Evolutionary conservation across 2,113 vertebrate species (phyloP), one percentile per base, ranked within the genome.

Genomic region (Cavia aperea): DNA sequence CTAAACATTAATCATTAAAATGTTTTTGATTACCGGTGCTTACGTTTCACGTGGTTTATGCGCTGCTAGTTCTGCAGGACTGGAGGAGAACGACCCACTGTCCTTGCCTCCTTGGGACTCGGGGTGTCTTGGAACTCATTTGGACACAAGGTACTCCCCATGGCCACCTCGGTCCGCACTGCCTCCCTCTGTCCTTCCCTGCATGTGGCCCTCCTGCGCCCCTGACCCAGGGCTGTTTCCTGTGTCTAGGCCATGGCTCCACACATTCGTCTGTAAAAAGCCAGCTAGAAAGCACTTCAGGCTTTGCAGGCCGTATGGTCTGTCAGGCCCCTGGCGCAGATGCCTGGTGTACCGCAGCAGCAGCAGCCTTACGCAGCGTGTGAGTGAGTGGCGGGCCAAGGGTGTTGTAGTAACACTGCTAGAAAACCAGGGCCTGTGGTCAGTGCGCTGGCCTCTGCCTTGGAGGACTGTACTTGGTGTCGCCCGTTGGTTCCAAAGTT

Each of bases 1-100:
- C 96, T 92, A 89, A 96, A 95, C 88, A 92, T 98, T 98, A 98
- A 97, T 98, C 98, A 98, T 98, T 98, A 98, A 98, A 98, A 97
- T 94, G 94, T 93, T 97, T 98, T 98, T 97, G 97, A 98, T 98
- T 97, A 98, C 95, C 93, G 93, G 46, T 97, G 94, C 86, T 96
- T 95, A 94, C 14, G 86, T 95, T 97, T 95, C 82, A 43, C 65
- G 21, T 70, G 89, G 95, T 97, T 92, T 95, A 68, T 77, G 46
- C 49, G 54, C 65, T 96, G 6, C 51, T 46, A 7, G 7, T 90
- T 77, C 15, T 31, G 24, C 81, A 88, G 89, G 51, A 49, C 31
- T 1, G 6, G 8, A 75, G 33, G 81, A 24, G 29, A 29, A 39
- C 78, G 82, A 60, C 23, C 19, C 4, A 19, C 72, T 43, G 9